These are phyloP conservation scores for Dromiciops gliroides DNA, from an alignment of 2,113 vertebrate species.

Conservation along the genomic window DNA sequence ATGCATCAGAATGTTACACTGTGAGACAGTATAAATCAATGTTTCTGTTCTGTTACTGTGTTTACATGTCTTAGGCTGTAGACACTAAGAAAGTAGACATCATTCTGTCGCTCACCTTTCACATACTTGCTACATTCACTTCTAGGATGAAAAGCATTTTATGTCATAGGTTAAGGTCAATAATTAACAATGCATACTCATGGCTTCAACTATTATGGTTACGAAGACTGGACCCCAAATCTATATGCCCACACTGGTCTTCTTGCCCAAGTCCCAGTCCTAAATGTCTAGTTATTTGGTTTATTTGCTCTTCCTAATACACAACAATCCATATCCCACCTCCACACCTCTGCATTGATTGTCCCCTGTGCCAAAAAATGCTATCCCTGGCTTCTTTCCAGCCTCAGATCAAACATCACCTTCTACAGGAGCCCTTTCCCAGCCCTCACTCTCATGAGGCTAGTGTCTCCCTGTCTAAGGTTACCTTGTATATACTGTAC, in stretches of 20 bases:
- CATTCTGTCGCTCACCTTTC: neutral
- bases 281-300: neutral
- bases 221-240: neutral
- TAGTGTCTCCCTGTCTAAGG: neutral
- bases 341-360: neutral
- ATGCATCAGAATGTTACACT: too few relatives aligned
- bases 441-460: neutral
- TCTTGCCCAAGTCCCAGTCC: neutral
- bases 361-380: neutral
- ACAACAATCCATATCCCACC: neutral
- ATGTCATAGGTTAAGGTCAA: neutral
- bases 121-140: neutral
- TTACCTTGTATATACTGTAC: neutral
- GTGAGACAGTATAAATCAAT: neutral
- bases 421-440: neutral
- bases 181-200: neutral
- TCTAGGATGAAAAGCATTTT: neutral
- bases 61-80: neutral
- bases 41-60: neutral
- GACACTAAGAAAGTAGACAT: neutral
- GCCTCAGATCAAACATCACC: neutral
- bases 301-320: neutral
- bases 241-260: neutral
- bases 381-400: neutral
- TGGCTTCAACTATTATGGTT: neutral